Conservation (phyloP, 2,888 invertebrate genomes). For the Troides helena region DNA sequence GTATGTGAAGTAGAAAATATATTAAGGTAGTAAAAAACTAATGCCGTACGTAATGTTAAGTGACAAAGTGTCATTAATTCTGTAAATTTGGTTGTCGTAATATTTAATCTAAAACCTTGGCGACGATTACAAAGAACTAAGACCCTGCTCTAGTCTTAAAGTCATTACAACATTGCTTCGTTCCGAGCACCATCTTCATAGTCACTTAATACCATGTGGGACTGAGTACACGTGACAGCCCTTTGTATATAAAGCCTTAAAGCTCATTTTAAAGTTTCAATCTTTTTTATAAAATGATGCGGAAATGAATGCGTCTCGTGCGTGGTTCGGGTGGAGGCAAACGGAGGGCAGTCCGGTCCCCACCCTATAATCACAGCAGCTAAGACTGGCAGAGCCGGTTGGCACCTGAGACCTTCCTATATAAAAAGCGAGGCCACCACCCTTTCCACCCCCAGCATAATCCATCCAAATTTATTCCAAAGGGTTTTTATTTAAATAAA, state of each 20-base stretch:
- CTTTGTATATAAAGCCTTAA: not conserved
- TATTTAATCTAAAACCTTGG: too few species aligned
- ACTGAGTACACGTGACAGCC: not conserved
- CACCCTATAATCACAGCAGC: conserved; percentile 66
- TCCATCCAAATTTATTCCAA: conserved; percentile 1
- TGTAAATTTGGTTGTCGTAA: too few species aligned
- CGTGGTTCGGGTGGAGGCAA: conserved; percentile 43
- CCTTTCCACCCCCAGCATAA: not conserved
- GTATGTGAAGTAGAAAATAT: too few species aligned
- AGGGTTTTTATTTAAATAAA: conserved; percentile 2
- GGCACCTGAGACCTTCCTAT: conserved; percentile 58
- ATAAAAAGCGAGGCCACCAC: conserved; percentile 31
- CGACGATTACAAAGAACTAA: too few species aligned
- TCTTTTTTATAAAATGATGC: conserved; percentile 32
- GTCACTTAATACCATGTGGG: too few species aligned
- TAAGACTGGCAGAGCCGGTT: conserved; percentile 50
- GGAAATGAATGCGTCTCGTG: conserved; percentile 50
- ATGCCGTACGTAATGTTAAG: too few species aligned
- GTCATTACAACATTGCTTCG: too few species aligned
- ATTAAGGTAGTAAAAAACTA: too few species aligned
- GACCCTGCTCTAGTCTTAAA: too few species aligned
- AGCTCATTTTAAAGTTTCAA: too few species aligned
- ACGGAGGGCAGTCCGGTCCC: conserved; percentile 61
- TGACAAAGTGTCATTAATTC: too few species aligned
- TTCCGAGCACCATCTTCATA: too few species aligned